Conservation (phyloP, 2,797 vertebrate species). For the Australoheros facetus region DNA sequence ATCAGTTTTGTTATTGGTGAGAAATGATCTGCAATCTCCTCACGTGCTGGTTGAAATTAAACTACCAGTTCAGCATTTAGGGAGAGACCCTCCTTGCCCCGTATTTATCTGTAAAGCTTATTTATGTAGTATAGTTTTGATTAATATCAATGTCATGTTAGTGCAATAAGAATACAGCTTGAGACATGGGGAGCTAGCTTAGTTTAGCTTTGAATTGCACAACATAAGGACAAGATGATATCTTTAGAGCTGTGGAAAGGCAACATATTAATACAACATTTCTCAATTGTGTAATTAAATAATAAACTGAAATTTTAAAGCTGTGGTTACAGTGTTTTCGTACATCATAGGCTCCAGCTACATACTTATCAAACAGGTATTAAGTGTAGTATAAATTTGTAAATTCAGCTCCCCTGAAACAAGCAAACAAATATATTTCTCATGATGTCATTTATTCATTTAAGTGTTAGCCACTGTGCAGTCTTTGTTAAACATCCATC, state of each 20-base stretch:
- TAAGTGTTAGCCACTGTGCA: not conserved
- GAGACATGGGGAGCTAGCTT: not conserved
- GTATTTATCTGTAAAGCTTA: not conserved
- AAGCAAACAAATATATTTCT: not conserved
- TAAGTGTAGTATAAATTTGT: not conserved
- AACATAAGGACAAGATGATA: not conserved
- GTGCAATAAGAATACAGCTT: not conserved
- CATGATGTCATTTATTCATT: fast-evolving
- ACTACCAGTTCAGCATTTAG: not conserved
- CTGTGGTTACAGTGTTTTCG: not conserved
- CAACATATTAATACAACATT: not conserved
- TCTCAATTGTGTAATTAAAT: not conserved
- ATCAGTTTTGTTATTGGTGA: not conserved
- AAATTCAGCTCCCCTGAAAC: not conserved
- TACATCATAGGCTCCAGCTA: not conserved
- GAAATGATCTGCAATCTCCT: not conserved
- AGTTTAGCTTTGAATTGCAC: not conserved
- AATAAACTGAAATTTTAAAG: not conserved
- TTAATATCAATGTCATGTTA: not conserved
- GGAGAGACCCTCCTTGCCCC: fast-evolving
- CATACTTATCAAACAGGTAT: not conserved
- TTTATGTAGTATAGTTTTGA: not conserved
- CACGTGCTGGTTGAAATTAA: not conserved
- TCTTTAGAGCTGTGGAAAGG: not conserved
- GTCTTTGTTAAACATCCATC: not conserved